Evolutionary conservation across 2,797 vertebrate genomes (phyloP).

Genomic region (Hypotaenidia philippensis): DNA sequence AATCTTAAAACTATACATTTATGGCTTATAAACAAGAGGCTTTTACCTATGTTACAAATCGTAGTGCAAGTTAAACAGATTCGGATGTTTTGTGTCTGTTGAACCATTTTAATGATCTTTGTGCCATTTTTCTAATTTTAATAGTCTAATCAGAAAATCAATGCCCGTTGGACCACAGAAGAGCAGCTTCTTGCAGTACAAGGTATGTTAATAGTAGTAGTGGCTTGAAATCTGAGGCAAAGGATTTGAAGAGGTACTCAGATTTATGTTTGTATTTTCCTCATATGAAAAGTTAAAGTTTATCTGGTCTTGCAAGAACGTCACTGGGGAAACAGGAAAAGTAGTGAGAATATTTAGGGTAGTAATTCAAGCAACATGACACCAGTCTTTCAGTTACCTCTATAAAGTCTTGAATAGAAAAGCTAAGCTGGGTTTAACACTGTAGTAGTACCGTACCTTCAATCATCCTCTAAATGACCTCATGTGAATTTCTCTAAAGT

Average conservation of each 20-base stretch:
- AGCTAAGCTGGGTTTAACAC: neutral
- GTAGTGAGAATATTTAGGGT: neutral
- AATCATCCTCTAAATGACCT: neutral
- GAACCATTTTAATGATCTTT: constrained; percentile 76
- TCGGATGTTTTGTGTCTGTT: constrained; percentile 16
- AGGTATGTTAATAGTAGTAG: constrained; percentile 85
- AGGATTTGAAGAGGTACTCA: neutral
- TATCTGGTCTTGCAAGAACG: neutral
- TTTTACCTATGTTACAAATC: neutral
- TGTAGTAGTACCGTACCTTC: neutral
- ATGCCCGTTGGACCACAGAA: constrained; percentile 98
- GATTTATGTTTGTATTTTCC: neutral
- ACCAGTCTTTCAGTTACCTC: neutral
- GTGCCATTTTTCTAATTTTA: constrained; percentile 82
- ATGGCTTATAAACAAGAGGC: neutral
- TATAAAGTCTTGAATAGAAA: neutral
- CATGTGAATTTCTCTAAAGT: neutral
- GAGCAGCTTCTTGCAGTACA: constrained; percentile 98
- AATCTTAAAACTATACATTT: neutral
- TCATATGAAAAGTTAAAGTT: neutral
- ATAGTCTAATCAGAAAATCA: constrained; percentile 97
- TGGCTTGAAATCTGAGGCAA: constrained; percentile 12
- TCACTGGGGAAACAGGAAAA: neutral
- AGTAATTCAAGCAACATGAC: neutral
- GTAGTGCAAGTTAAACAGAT: neutral